A percentile compares a stretch with the other conserved stretches of the same genome.
These are phyloP conservation scores for Notothenia rossii DNA, from an alignment of 2,113 vertebrate species.

Conservation along the genomic window DNA sequence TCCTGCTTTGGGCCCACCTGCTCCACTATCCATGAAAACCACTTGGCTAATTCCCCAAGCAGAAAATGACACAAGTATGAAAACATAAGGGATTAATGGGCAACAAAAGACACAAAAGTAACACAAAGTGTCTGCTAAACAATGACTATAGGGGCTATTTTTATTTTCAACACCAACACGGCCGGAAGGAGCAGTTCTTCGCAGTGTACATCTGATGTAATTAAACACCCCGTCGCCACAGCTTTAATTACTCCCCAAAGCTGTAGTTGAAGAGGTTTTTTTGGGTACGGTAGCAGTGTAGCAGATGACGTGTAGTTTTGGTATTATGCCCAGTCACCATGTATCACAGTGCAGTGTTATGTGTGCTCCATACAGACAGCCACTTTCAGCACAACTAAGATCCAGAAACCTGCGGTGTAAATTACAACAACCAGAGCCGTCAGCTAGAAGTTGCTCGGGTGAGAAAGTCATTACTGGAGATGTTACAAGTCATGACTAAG, in stretches of 20 bases:
- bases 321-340: conserved; percentile 35
- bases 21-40: conserved; percentile 4
- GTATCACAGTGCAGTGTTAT: conserved; percentile 19
- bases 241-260: conserved; percentile 60
- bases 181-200: conserved; percentile 40
- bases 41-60: conserved; percentile 58
- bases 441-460: conserved; percentile 53
- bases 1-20: no score
- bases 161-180: conserved; percentile 60
- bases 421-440: conserved; percentile 70
- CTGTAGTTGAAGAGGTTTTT: conserved; percentile 33
- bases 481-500: conserved; percentile 64
- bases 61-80: conserved; percentile 48
- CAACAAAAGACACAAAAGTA: conserved; percentile 46
- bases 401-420: conserved; percentile 67
- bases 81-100: conserved; percentile 57
- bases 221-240: conserved; percentile 52
- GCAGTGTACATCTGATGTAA: conserved; percentile 46
- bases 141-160: conserved; percentile 47
- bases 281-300: conserved; percentile 35
- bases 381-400: conserved; percentile 62
- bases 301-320: conserved; percentile 32
- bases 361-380: conserved; percentile 38
- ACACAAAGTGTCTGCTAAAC: conserved; percentile 52
- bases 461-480: conserved; percentile 60